Percentiles rank a stretch among this genome's conserved stretches.
phyloP scores from a whole-genome alignment of 2,888 invertebrate species.

The Strigamia crassipes region DNA sequence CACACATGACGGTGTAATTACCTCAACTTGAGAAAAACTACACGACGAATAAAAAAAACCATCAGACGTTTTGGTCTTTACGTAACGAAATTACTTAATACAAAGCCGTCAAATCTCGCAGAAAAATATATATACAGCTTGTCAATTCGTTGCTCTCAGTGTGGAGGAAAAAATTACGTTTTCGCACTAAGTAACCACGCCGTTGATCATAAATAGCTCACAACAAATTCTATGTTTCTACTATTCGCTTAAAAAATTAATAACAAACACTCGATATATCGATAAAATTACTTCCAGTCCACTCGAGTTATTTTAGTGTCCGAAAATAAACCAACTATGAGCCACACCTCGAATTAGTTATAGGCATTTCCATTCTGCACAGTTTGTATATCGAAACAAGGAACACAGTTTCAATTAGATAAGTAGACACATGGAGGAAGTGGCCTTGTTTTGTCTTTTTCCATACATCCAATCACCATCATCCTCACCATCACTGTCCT shows the following conservation, averaged over 20 bases:
- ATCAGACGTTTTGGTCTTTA: neutral
- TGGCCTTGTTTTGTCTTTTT: conserved; percentile 13
- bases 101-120: conserved; percentile 20
- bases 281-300: conserved; percentile 8
- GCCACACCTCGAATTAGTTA: neutral
- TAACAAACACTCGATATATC: neutral
- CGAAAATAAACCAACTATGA: conserved; percentile 4
- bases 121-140: neutral
- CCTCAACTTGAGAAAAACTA: neutral
- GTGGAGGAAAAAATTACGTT: conserved; percentile 11
- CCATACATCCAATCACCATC: neutral
- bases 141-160: neutral
- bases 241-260: neutral
- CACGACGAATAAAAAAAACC: neutral
- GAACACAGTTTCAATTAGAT: conserved; percentile 3
- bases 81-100: conserved; percentile 15
- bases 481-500: conserved; percentile 1
- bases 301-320: neutral
- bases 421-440: conserved; percentile 37
- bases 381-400: neutral
- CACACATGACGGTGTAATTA: conserved; percentile 11
- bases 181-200: conserved; percentile 23
- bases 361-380: conserved; percentile 19
- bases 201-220: conserved; percentile 21
- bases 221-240: neutral